Evolutionary conservation across 2,113 vertebrate genomes (phyloP).

Genomic region (Charadrius vociferus): DNA sequence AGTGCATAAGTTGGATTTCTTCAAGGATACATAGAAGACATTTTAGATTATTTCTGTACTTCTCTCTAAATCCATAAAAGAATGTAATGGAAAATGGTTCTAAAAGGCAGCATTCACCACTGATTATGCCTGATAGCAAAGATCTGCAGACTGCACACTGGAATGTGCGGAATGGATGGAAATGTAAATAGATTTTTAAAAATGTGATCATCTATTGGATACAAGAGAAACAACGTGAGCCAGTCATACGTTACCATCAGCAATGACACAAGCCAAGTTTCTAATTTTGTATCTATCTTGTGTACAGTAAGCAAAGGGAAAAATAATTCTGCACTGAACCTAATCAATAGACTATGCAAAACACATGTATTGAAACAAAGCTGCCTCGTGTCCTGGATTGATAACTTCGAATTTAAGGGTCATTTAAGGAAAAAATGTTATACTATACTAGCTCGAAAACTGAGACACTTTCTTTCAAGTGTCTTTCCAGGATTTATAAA

Average conservation of each 20-base stretch:
- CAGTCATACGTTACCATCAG: not conserved
- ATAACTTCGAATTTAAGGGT: not conserved
- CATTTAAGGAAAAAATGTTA: not conserved
- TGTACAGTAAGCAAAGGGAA: constrained; percentile 4
- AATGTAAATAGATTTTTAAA: not conserved
- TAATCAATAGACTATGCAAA: constrained; percentile 36
- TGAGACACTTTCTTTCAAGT: not conserved
- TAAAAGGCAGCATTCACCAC: not conserved
- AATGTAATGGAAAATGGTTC: not conserved
- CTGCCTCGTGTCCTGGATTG: not conserved
- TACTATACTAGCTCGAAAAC: not conserved
- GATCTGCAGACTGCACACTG: not conserved
- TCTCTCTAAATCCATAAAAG: not conserved
- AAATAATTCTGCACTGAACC: not conserved
- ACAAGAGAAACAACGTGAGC: not conserved
- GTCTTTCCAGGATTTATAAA: not conserved
- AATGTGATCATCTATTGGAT: not conserved
- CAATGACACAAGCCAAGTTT: constrained; percentile 9
- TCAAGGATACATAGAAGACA: not conserved
- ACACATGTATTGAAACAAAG: not conserved
- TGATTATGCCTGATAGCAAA: not conserved
- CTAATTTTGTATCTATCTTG: constrained; percentile 46
- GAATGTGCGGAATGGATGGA: not conserved
- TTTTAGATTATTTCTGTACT: not conserved
- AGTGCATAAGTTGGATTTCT: not conserved